Evolutionary conservation across 2,113 vertebrate genomes (phyloP).

Genomic region (Chaetodon trifascialis): DNA sequence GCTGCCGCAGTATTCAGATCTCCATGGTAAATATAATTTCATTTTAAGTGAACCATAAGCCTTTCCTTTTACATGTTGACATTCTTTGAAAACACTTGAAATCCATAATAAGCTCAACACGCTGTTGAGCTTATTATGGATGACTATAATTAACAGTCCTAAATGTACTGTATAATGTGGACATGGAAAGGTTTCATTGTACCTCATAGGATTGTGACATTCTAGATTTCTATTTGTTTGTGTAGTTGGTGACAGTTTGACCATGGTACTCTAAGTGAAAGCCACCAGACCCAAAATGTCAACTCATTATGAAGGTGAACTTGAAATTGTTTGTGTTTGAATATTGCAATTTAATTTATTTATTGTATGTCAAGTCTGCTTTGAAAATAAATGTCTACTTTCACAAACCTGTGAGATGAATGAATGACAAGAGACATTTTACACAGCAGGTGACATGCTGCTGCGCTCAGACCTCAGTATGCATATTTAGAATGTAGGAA

Average conservation of each 20-base stretch:
- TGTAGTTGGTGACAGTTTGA: constrained; percentile 68
- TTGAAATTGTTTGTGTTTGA: constrained; percentile 78
- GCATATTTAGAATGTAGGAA: not conserved
- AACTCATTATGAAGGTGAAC: constrained; percentile 74
- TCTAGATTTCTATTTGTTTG: constrained; percentile 60
- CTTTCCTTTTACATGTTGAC: constrained; percentile 23
- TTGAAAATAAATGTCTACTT: constrained; percentile 84
- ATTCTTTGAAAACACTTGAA: constrained; percentile 17
- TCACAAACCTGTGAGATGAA: constrained; percentile 57
- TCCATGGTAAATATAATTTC: constrained; percentile 44
- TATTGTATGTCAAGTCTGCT: constrained; percentile 84
- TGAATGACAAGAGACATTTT: constrained; percentile 9
- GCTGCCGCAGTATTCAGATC: constrained; percentile 31
- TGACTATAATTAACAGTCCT: constrained; percentile 38
- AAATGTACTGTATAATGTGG: constrained; percentile 49
- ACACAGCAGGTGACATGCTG: not conserved
- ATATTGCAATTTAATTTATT: constrained; percentile 86
- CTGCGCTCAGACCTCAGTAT: not conserved
- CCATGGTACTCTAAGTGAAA: constrained; percentile 53
- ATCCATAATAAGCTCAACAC: not conserved
- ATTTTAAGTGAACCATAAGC: constrained; percentile 29
- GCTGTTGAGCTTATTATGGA: constrained; percentile 11
- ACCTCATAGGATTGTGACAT: constrained; percentile 54
- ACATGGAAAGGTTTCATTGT: constrained; percentile 56
- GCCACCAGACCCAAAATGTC: constrained; percentile 43